These are phyloP conservation scores for Chloroclysta siterata DNA, from an alignment of 2,888 invertebrate species.

Conservation along the genomic window DNA sequence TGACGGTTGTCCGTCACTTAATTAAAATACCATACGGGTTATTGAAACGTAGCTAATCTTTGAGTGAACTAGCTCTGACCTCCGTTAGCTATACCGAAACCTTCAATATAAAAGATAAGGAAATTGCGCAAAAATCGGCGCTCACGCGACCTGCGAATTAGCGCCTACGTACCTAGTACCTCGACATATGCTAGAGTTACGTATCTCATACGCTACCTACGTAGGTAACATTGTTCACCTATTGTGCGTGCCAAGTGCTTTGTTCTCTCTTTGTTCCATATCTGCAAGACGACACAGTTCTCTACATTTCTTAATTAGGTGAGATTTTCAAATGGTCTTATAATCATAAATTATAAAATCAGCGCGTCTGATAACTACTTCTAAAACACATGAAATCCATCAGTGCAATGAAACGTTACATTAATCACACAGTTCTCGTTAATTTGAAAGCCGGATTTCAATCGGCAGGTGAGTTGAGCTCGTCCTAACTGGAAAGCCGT, in stretches of 20 bases:
- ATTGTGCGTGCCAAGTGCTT: conserved; percentile 13
- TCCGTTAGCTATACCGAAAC: not conserved
- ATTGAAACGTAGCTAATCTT: too few relatives aligned
- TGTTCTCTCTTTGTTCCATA: conserved; percentile 2
- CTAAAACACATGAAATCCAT: not conserved
- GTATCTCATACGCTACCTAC: too few relatives aligned
- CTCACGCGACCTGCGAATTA: conserved; percentile 36
- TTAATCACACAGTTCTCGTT: not conserved
- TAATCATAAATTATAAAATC: too few relatives aligned
- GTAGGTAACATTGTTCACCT: conserved; percentile 7
- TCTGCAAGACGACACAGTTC: conserved; percentile 2
- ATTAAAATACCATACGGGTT: too few relatives aligned
- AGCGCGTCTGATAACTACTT: not conserved
- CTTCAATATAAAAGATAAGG: conserved; percentile 29
- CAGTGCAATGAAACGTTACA: too few relatives aligned
- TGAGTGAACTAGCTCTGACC: conserved; percentile 4
- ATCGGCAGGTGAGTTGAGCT: conserved; percentile 8
- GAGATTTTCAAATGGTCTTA: too few relatives aligned
- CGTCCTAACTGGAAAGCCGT: not conserved
- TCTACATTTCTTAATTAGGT: too few relatives aligned
- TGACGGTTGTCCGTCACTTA: too few relatives aligned
- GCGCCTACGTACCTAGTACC: not conserved
- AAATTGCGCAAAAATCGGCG: conserved; percentile 33
- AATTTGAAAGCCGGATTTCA: not conserved
- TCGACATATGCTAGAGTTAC: too few relatives aligned